Evolutionary conservation across 2,888 invertebrate species (phyloP).

Genomic region (Linyphia triangularis): DNA sequence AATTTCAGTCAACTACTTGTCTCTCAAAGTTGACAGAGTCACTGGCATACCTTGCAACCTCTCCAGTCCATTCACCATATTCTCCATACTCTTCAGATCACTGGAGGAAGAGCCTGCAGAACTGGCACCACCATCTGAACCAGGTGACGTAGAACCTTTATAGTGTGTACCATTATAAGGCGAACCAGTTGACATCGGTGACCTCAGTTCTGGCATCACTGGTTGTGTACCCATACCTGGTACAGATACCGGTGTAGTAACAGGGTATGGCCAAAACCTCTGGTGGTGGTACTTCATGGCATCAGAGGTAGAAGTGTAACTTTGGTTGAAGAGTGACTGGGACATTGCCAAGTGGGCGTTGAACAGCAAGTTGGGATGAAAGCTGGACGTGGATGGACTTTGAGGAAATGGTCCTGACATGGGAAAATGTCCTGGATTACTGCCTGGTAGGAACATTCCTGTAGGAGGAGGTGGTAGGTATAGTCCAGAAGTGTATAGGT

Average conservation of each 20-base stretch:
- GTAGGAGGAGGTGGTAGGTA: constrained; percentile 67
- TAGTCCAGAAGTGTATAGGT: constrained; percentile 64
- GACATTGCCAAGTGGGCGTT: constrained; percentile 73
- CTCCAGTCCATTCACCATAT: constrained; percentile 97
- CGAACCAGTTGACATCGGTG: constrained; percentile 51
- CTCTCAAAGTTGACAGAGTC: constrained; percentile 64
- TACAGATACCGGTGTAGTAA: constrained; percentile 36
- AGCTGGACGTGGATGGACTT: constrained; percentile 29
- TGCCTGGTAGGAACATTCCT: constrained; percentile 56
- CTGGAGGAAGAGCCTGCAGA: constrained; percentile 80
- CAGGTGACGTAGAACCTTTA: constrained; percentile 68
- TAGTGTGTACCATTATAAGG: constrained; percentile 64
- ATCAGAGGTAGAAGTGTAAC: constrained; percentile 58
- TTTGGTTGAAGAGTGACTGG: constrained; percentile 62
- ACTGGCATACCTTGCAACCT: constrained; percentile 83
- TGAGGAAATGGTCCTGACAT: constrained; percentile 40
- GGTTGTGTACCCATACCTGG: neutral
- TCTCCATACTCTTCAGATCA: constrained; percentile 96
- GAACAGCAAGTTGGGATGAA: constrained; percentile 59
- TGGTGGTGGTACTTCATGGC: constrained; percentile 58
- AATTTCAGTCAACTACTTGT: constrained; percentile 55
- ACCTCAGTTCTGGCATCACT: constrained; percentile 22
- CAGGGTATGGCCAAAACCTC: constrained; percentile 71
- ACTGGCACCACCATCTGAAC: constrained; percentile 70
- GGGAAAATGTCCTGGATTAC: constrained; percentile 16